These are phyloP conservation scores for Chirona hameri DNA, from an alignment of 2,888 invertebrate species.

Conservation along the genomic window DNA sequence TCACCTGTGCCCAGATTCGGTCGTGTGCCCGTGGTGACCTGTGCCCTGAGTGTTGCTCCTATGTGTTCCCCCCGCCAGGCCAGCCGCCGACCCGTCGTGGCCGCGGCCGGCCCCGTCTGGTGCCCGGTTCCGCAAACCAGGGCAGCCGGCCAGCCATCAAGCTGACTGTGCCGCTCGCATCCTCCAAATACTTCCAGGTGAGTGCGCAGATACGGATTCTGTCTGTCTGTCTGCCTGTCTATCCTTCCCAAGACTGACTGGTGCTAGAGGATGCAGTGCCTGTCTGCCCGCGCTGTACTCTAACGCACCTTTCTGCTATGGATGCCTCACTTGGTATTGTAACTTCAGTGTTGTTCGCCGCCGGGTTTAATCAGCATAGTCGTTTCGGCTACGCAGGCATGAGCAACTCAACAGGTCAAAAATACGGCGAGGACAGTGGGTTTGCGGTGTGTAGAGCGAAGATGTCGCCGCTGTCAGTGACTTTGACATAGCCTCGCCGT, in stretches of 20 bases:
- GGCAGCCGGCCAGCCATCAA: conserved; percentile 55
- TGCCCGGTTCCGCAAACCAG: conserved; percentile 63
- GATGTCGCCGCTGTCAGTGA: too few species aligned
- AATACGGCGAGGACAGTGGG: too few species aligned
- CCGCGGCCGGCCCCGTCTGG: conserved; percentile 64
- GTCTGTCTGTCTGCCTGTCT: not conserved
- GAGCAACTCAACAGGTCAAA: too few species aligned
- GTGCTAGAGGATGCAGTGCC: not conserved
- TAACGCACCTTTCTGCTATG: not conserved
- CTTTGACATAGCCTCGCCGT: too few species aligned
- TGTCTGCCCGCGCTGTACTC: too few species aligned
- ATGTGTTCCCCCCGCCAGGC: conserved; percentile 8
- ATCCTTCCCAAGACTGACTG: not conserved
- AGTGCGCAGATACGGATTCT: not conserved
- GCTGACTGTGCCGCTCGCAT: conserved; percentile 38
- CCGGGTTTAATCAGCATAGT: too few species aligned
- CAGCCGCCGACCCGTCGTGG: conserved; percentile 54
- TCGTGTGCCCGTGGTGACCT: not conserved
- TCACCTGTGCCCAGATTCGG: too few species aligned
- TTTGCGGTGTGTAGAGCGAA: too few species aligned
- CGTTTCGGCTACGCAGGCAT: too few species aligned
- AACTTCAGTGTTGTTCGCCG: too few species aligned
- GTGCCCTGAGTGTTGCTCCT: too few species aligned
- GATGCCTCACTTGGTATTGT: not conserved
- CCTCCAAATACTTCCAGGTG: conserved; percentile 29